These are phyloP conservation scores for Hydractinia symbiolongicarpus DNA, from an alignment of 30 jellyfish, hydroid and myxozoan species.

Conservation along the genomic window DNA sequence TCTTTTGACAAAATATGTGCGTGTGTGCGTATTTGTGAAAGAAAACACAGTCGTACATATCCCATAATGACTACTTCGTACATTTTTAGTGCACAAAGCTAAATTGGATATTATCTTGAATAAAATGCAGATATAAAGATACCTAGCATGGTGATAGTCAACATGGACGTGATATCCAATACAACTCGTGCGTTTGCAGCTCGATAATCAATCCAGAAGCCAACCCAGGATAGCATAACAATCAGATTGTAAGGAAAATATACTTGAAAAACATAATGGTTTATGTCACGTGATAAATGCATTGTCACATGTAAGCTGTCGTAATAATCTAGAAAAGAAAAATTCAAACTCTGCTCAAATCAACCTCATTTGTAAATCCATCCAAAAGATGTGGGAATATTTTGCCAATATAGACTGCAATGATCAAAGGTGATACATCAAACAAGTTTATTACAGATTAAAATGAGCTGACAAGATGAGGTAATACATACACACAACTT, in stretches of 20 bases:
- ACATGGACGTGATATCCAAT: constrained; percentile 67
- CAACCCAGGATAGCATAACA: constrained; percentile 73
- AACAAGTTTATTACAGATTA: too few relatives aligned
- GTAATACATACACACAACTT: too few relatives aligned
- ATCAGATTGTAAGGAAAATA: constrained; percentile 56
- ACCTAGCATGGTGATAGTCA: constrained; percentile 61
- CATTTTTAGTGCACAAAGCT: too few relatives aligned
- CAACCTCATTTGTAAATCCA: not conserved
- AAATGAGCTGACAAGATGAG: too few relatives aligned
- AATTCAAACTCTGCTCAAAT: not conserved
- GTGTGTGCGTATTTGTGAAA: too few relatives aligned
- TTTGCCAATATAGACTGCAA: not conserved
- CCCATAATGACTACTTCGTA: too few relatives aligned
- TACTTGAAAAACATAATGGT: constrained; percentile 56
- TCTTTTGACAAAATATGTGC: too few relatives aligned
- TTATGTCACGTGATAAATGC: constrained; percentile 47
- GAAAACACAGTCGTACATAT: too few relatives aligned
- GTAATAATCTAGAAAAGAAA: constrained; percentile 42
- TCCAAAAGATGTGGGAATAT: not conserved
- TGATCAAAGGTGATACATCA: too few relatives aligned
- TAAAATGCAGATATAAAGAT: not conserved
- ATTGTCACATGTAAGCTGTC: constrained; percentile 42
- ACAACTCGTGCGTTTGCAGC: constrained; percentile 89
- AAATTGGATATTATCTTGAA: too few relatives aligned
- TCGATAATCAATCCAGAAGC: constrained; percentile 82